Conservation (phyloP, 2,888 invertebrate species). For the Griposia aprilina region DNA sequence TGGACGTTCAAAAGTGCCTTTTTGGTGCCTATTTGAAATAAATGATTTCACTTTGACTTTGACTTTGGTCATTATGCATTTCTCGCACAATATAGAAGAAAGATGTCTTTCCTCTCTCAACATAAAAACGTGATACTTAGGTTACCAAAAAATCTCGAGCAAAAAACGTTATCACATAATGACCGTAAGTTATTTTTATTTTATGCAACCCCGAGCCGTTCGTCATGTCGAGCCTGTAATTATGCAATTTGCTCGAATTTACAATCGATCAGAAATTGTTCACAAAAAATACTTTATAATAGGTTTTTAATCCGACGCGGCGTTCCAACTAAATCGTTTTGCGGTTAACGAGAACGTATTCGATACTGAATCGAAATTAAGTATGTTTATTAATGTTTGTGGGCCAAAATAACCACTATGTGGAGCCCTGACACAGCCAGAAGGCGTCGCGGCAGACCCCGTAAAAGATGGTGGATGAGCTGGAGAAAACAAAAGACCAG, state of each 20-base stretch:
- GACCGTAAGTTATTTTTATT: slow-evolving; percentile 56
- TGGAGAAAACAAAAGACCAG: no score
- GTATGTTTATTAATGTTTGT: background rate
- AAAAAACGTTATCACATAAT: slow-evolving; percentile 57
- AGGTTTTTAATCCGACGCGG: slow-evolving; percentile 75
- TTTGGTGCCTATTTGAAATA: no score
- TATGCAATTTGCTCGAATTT: slow-evolving; percentile 77
- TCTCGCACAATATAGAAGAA: background rate
- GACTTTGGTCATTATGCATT: no score
- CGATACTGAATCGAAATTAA: slow-evolving; percentile 45
- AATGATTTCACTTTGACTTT: no score
- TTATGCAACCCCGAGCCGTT: slow-evolving; percentile 60
- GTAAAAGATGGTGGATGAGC: no score
- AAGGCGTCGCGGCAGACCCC: no score
- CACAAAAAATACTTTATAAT: slow-evolving; percentile 77
- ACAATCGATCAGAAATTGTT: slow-evolving; percentile 72
- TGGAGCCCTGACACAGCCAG: no score
- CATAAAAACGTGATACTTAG: slow-evolving; percentile 8
- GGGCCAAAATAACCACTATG: no score
- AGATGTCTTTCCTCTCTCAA: background rate
- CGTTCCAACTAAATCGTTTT: slow-evolving; percentile 49
- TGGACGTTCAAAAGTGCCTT: no score
- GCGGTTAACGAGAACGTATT: slow-evolving; percentile 47
- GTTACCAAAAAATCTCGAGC: slow-evolving; percentile 26
- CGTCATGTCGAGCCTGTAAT: slow-evolving; percentile 69